Conservation (phyloP, 2,888 invertebrate species). For the Epinotia nisella region DNA sequence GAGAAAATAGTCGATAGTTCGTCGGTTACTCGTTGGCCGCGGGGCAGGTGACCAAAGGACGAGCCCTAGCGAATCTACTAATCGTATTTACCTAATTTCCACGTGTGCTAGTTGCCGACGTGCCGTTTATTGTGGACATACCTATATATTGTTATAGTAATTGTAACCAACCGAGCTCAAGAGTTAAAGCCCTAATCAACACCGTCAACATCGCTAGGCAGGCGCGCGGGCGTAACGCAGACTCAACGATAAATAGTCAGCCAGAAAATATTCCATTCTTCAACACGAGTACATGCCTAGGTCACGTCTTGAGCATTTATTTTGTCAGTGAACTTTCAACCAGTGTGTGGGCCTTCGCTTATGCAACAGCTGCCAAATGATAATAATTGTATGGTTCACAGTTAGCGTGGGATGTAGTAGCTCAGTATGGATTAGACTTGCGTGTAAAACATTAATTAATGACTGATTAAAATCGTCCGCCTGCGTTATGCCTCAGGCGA, state of each 20-base stretch:
- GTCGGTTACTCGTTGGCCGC: no score
- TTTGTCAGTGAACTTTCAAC: no score
- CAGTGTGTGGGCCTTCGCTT: no score
- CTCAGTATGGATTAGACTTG: background rate
- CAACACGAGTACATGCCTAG: background rate
- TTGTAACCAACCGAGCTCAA: background rate
- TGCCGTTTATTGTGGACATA: constrained; percentile 1
- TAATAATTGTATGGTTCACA: background rate
- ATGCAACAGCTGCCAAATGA: no score
- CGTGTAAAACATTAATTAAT: background rate
- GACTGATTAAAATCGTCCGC: background rate
- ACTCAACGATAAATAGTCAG: background rate
- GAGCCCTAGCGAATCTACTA: constrained; percentile 23
- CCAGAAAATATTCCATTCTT: background rate
- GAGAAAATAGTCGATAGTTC: no score
- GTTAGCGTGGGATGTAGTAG: background rate
- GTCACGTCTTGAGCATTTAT: no score
- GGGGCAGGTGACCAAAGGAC: constrained; percentile 8
- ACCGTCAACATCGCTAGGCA: background rate
- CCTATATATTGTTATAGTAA: background rate
- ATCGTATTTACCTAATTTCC: constrained; percentile 28
- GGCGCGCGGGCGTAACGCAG: constrained; percentile 2
- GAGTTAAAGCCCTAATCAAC: constrained; percentile 2
- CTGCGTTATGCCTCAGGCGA: constrained; percentile 12
- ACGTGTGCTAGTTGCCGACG: background rate